Evolutionary conservation across 2,888 invertebrate species (phyloP), one percentile per base, ranked within the genome.

Genomic region (Gordius sp.): DNA sequence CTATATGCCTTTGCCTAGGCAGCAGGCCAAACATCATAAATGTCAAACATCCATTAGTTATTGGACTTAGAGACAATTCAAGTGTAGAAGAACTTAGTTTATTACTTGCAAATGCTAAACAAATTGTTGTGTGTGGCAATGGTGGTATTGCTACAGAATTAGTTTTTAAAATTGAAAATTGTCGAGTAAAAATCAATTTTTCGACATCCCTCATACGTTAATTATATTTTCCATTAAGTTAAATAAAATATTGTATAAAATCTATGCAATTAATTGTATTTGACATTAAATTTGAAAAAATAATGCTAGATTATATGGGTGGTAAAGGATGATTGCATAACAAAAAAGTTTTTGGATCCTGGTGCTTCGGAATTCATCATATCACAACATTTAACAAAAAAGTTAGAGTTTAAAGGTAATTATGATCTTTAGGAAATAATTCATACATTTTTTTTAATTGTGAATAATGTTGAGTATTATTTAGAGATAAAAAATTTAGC

Each of bases 101-200:
- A 27, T 77, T 76, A 65, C 69, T 97, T 8, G 69, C 72, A 58
- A 69, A 71, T 58, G 77, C 85, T 0, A 76, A 75, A 53, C 77
- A 76, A 68, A 75, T 97, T 64, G 69, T 82, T 0, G 75, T 97
- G 52, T 77, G 93, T 56, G 97, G 97, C 4, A 97, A 97, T 74
- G 97, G 97, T 28, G 97, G 97, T 16, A 97, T 97, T 65, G 97
- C 97, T 41, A 89, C 87, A 41, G 97, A 97, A 74, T 73, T 97
- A 62, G 81, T 84, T 16, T 28, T 8, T 13, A 54, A 54, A 54
- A 76, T 89, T 18, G 75, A 76, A 66, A 79, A 79, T 20, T 76
- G 85, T 56, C 78, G 86, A 66, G 78, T 91, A n/a, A 33, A 13
- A 33, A 13, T 33, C n/a, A 33, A 13, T 33, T 13, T 8, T 33